Percentiles rank a stretch among this genome's conserved stretches.
Conservation (phyloP, 2,113 vertebrate genomes). For the Narcine bancroftii region DNA sequence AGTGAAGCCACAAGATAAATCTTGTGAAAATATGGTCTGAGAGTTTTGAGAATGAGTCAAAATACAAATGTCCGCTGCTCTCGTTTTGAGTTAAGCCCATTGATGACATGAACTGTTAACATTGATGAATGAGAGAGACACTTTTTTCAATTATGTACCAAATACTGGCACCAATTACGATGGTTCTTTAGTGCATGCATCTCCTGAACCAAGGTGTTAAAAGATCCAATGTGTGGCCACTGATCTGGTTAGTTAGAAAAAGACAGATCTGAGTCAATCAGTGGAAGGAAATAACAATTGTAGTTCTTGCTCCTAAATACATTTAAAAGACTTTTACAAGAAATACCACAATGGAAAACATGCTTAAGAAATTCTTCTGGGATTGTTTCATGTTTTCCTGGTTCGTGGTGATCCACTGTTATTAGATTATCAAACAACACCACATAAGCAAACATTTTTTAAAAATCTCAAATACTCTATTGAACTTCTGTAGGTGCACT, state of each 20-base stretch:
- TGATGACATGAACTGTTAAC: neutral
- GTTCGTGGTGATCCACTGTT: no score
- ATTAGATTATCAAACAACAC: no score
- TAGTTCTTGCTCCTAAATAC: neutral
- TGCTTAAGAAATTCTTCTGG: no score
- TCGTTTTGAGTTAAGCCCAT: neutral
- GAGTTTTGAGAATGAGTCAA: neutral
- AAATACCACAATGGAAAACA: no score
- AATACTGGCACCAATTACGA: neutral
- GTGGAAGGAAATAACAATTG: neutral
- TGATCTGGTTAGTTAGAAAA: neutral
- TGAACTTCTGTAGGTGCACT: no score
- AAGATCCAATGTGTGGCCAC: neutral
- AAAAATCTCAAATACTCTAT: no score
- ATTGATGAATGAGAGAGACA: neutral
- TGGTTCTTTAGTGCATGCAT: neutral
- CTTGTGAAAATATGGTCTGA: neutral
- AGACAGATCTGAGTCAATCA: neutral
- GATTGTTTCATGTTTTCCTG: no score
- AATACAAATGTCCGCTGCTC: neutral
- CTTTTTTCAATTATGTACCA: neutral
- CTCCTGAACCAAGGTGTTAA: neutral
- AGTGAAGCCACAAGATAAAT: neutral
- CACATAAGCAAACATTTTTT: no score
- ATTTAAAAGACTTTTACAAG: neutral